These are phyloP conservation scores for Passer montanus DNA, from an alignment of 2,113 vertebrate genomes.

Conservation along the genomic window DNA sequence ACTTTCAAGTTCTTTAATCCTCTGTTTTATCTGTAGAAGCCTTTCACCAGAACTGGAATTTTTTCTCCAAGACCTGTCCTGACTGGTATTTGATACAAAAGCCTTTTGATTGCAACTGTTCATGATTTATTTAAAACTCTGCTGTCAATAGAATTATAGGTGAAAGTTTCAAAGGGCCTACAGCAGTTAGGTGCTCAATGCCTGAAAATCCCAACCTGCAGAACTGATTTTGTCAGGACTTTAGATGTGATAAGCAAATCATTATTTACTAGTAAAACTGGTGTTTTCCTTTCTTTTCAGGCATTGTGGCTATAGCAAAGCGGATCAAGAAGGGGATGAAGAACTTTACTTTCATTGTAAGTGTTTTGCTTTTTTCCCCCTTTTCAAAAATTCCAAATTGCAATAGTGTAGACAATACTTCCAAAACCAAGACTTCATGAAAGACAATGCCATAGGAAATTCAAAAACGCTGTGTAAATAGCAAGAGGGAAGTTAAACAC, in stretches of 20 bases:
- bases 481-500: slow-evolving; percentile 17
- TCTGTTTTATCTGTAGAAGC: slow-evolving; percentile 2
- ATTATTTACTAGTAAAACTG: slow-evolving; percentile 15
- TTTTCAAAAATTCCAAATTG: slow-evolving; percentile 4
- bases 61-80: neutral
- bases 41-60: slow-evolving; percentile 11
- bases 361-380: slow-evolving; percentile 78
- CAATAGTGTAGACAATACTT: slow-evolving; percentile 18
- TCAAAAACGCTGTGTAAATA: slow-evolving; percentile 19
- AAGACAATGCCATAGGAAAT: slow-evolving; percentile 11
- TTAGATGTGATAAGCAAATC: neutral
- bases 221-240: neutral
- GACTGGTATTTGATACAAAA: slow-evolving; percentile 12
- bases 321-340: slow-evolving; percentile 98
- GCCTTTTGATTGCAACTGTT: slow-evolving; percentile 20
- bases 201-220: slow-evolving; percentile 25
- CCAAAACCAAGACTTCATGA: slow-evolving; percentile 10
- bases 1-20: slow-evolving; percentile 61
- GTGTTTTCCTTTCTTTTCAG: slow-evolving; percentile 68
- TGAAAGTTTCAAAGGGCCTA: slow-evolving; percentile 35
- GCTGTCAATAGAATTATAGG: slow-evolving; percentile 18
- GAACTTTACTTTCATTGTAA: slow-evolving; percentile 99
- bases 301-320: slow-evolving; percentile 98
- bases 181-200: slow-evolving; percentile 2
- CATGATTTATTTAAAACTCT: slow-evolving; percentile 52